Evolutionary conservation across 2,113 vertebrate genomes (phyloP).

Genomic region (Menidia beryllina): DNA sequence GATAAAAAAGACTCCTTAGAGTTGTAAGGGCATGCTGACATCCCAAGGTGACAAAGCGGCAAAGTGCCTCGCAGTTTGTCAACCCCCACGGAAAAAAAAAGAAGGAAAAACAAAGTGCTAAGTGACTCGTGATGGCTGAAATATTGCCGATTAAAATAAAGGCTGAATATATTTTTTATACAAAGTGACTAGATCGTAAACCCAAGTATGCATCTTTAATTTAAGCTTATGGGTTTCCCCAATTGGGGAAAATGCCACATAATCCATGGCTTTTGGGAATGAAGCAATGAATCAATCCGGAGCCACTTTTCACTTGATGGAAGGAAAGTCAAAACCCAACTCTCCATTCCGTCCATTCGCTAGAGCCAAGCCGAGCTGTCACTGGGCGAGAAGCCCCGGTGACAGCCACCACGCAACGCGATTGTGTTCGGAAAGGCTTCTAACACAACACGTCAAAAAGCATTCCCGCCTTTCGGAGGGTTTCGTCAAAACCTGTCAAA

Average conservation of each 20-base stretch:
- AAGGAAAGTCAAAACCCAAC: too few species aligned
- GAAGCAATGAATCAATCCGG: not conserved
- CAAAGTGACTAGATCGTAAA: not conserved
- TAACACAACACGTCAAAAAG: too few species aligned
- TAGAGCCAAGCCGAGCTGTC: too few species aligned
- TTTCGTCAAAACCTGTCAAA: too few species aligned
- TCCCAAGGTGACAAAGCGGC: constrained; percentile 37
- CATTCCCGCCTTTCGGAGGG: too few species aligned
- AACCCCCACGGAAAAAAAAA: not conserved
- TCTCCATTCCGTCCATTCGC: too few species aligned
- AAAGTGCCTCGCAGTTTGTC: constrained; percentile 27
- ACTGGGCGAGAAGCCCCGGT: too few species aligned
- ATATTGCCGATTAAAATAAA: not conserved
- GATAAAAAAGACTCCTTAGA: constrained; percentile 62
- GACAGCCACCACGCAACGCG: too few species aligned
- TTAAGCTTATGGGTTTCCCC: not conserved
- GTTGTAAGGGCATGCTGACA: constrained; percentile 53
- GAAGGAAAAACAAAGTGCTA: constrained; percentile 8
- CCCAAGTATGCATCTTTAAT: not conserved
- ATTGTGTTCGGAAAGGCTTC: too few species aligned
- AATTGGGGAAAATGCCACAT: not conserved
- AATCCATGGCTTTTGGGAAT: constrained; percentile 9
- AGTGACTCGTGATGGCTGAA: constrained; percentile 17
- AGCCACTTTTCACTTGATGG: not conserved
- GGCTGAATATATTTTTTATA: not conserved